These are phyloP conservation scores for Zaprionus ornatus DNA, from an alignment of 1,140 invertebrate species.

Conservation along the genomic window DNA sequence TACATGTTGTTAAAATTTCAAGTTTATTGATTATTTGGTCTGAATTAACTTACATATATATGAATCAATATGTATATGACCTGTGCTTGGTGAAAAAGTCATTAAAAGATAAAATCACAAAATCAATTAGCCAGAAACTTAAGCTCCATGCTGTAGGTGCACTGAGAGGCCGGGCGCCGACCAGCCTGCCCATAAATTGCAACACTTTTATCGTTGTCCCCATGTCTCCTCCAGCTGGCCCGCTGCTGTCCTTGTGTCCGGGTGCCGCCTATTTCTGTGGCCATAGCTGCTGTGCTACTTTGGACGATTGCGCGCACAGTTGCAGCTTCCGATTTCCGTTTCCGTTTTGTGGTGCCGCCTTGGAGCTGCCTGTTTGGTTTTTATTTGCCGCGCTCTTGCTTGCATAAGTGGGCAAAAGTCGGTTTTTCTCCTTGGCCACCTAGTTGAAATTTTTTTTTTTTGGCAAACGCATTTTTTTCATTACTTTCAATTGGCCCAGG, in stretches of 20 bases:
- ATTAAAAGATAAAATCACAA: slow-evolving; percentile 83
- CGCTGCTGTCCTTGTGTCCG: slow-evolving; percentile 43
- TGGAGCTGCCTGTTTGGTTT: slow-evolving; percentile 72
- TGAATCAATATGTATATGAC: too few species aligned
- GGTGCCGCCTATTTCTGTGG: slow-evolving; percentile 69
- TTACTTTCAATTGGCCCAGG: slow-evolving; percentile 72
- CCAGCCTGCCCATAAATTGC: slow-evolving; percentile 78
- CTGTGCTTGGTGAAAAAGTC: slow-evolving; percentile 72
- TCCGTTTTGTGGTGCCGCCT: slow-evolving; percentile 76
- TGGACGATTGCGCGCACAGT: slow-evolving; percentile 65
- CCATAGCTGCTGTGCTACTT: slow-evolving; percentile 38
- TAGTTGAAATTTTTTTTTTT: slow-evolving; percentile 61
- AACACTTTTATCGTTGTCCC: slow-evolving; percentile 76
- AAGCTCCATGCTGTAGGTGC: slow-evolving; percentile 44
- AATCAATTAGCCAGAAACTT: slow-evolving; percentile 82
- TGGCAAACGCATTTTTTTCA: slow-evolving; percentile 80
- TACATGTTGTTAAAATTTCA: too few species aligned
- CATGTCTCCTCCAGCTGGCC: slow-evolving; percentile 29
- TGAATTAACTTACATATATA: too few species aligned
- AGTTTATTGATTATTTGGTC: too few species aligned
- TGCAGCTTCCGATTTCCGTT: slow-evolving; percentile 81
- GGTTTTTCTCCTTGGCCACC: slow-evolving; percentile 65
- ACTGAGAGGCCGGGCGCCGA: slow-evolving; percentile 52
- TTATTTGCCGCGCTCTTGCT: slow-evolving; percentile 75
- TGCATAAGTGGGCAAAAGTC: slow-evolving; percentile 77